phyloP scores from a whole-genome alignment of 2,797 vertebrate species.

The Fratercula arctica region DNA sequence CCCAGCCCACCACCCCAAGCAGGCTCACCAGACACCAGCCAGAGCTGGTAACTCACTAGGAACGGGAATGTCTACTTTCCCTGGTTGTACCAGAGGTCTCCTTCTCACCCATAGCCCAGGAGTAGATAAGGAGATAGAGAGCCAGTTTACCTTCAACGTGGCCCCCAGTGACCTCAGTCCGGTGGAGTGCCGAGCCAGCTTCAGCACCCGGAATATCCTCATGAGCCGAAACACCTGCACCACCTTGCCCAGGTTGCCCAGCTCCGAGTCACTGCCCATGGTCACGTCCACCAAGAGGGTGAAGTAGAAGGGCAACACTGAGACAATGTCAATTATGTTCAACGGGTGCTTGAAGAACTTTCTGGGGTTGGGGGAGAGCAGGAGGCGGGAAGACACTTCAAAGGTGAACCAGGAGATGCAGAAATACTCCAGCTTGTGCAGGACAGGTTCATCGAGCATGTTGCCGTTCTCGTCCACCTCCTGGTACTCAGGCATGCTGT shows the following conservation, averaged over 20 bases:
- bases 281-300: constrained; percentile 86
- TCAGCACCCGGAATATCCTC: constrained; percentile 95
- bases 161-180: constrained; percentile 94
- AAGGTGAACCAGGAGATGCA: constrained; percentile 98
- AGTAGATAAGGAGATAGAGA: background rate
- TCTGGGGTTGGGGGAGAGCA: constrained; percentile 89
- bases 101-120: background rate
- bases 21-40: background rate
- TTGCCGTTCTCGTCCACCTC: constrained; percentile 79
- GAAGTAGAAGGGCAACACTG: constrained; percentile 93
- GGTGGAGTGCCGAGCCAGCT: constrained; percentile 94
- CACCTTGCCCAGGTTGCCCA: constrained; percentile 89
- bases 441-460: constrained; percentile 81
- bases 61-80: background rate
- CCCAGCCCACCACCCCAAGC: background rate
- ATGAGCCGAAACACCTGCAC: constrained; percentile 95
- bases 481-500: constrained; percentile 95
- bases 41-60: background rate
- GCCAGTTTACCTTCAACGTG: constrained; percentile 88
- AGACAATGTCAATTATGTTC: constrained; percentile 94
- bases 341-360: constrained; percentile 93
- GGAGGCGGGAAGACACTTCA: constrained; percentile 90
- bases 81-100: background rate
- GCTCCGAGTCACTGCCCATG: constrained; percentile 81
- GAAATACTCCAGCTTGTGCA: constrained; percentile 90